phyloP scores from a whole-genome alignment of 2,888 invertebrate genomes.

The Caenorhabditis uteleia region DNA sequence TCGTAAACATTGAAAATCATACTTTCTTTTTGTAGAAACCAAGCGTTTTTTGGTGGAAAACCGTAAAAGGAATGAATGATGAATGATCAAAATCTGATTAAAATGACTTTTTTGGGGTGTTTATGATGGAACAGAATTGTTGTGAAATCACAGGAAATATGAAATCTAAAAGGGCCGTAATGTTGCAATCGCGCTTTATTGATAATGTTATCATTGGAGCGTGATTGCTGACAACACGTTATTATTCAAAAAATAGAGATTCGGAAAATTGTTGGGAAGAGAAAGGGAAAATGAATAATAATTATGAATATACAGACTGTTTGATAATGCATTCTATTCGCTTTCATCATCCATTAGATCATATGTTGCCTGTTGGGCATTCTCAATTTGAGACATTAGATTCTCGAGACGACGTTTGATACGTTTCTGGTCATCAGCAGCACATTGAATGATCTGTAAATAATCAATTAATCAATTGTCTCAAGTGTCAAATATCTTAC shows the following conservation, averaged over 20 bases:
- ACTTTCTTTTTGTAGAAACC: too few species aligned
- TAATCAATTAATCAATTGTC: neutral
- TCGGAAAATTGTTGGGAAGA: neutral
- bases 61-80: conserved; percentile 6
- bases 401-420: conserved; percentile 37
- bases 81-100: neutral
- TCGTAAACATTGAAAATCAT: neutral
- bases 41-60: neutral
- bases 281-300: neutral
- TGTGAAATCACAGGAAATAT: too few species aligned
- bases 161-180: too few species aligned
- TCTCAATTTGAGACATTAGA: conserved; percentile 33
- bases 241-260: too few species aligned
- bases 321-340: neutral
- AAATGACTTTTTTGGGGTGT: conserved; percentile 1
- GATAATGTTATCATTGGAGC: too few species aligned
- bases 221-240: too few species aligned
- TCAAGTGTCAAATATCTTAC: too few species aligned
- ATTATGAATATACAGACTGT: too few species aligned
- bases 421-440: conserved; percentile 42
- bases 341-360: conserved; percentile 31
- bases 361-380: conserved; percentile 29
- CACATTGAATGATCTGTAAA: conserved; percentile 26
- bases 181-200: too few species aligned
- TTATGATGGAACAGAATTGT: too few species aligned